These are phyloP conservation scores for Drusus annulatus DNA, from an alignment of 1,140 invertebrate species.

Conservation along the genomic window DNA sequence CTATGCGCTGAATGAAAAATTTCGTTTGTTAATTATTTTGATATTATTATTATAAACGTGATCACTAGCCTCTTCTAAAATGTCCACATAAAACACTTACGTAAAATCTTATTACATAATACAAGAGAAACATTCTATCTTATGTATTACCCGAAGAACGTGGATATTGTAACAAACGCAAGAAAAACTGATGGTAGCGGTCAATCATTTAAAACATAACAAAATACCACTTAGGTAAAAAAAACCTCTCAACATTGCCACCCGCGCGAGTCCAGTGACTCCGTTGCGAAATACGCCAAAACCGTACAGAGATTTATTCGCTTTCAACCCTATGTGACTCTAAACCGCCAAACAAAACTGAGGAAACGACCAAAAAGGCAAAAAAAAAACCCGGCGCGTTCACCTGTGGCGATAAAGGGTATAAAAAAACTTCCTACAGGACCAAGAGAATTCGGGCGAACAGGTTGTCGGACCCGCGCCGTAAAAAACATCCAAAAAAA, in stretches of 20 bases:
- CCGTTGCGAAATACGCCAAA: background rate
- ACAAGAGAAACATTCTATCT: too few species aligned
- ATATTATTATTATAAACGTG: too few species aligned
- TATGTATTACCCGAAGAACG: too few species aligned
- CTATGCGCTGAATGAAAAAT: too few species aligned
- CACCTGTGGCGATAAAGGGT: conserved; percentile 48
- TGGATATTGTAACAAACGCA: too few species aligned
- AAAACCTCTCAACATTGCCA: background rate
- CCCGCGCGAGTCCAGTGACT: background rate
- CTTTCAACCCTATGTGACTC: conserved; percentile 15
- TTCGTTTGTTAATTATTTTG: too few species aligned
- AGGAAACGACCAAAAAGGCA: conserved; percentile 21
- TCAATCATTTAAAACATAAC: too few species aligned
- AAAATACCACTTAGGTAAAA: background rate
- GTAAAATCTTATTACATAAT: too few species aligned
- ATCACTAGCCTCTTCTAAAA: too few species aligned
- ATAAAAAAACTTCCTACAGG: conserved; percentile 38
- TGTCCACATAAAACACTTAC: too few species aligned
- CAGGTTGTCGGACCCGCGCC: conserved; percentile 48
- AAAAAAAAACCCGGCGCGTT: conserved; percentile 39
- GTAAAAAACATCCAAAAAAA: conserved; percentile 13
- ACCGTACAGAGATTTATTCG: conserved; percentile 3
- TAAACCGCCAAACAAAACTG: conserved; percentile 34
- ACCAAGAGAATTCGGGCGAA: conserved; percentile 54
- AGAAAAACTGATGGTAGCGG: too few species aligned